Base-by-base conservation (phyloP, 2,797 vertebrate genomes). In the Rhinatrema bivittatum region DNA sequence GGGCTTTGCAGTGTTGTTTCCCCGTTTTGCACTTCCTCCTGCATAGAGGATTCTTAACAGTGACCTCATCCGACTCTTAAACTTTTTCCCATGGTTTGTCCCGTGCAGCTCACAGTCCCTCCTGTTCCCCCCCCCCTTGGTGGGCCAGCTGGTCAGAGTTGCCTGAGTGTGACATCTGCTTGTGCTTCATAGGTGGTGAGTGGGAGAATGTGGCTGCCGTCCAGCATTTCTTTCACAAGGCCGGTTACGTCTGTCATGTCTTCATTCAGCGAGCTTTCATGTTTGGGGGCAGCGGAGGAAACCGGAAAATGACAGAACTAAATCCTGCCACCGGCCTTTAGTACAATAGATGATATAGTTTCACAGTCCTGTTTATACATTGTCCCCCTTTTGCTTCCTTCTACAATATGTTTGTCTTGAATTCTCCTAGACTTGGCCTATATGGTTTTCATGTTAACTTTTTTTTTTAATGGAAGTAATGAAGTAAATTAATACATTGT, bases 91-190 rank as follows among this genome's bases (percentile, higher is more conserved):
- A n/a, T n/a, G n/a, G n/a, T n/a, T n/a, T n/a, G n/a, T n/a, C n/a
- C n/a, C n/a, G n/a, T n/a, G n/a, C n/a, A n/a, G n/a, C n/a, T n/a
- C n/a, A n/a, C n/a, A n/a, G n/a, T n/a, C n/a, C n/a, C n/a, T n/a
- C n/a, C n/a, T n/a, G n/a, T n/a, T n/a, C n/a, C n/a, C n/a, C n/a
- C n/a, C n/a, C n/a, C n/a, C n/a, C n/a, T n/a, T n/a, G n/a, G n/a
- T n/a, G n/a, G n/a, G n/a, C 37, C 42, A 56, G 49, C 3, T 11
- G 20, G 60, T 34, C 42, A 39, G 32, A 51, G 49, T 29, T 5
- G n/a, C 38, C 54, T n/a, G n/a, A n/a, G 14, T 53, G 41, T 53
- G 46, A 47, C 22, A 36, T 46, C 48, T 32, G 49, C 46, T 42
- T 38, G 16, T 13, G 18, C 0, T 55, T 57, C 34, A 55, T 55